Percentiles rank a stretch among this genome's conserved stretches.
These are phyloP conservation scores for Dreissena rostriformis DNA, from an alignment of 1,140 invertebrate species.

Conservation along the genomic window DNA sequence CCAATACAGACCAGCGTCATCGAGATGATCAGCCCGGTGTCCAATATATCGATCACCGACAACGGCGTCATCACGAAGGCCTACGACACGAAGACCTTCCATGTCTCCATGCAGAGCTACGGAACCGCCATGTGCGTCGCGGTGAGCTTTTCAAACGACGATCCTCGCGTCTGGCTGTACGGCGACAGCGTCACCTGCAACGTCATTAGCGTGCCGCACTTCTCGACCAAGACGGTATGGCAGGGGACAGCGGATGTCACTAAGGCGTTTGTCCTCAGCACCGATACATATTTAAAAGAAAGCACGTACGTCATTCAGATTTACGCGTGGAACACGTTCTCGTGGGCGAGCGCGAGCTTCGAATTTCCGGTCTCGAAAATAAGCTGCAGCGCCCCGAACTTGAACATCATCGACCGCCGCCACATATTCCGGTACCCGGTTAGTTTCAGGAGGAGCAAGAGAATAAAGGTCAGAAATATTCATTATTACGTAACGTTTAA, in stretches of 20 bases:
- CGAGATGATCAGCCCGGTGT: conserved; percentile 51
- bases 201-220: background rate
- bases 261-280: conserved; percentile 29
- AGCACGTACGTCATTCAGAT: conserved; percentile 72
- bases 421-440: conserved; percentile 64
- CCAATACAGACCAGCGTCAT: conserved; percentile 25
- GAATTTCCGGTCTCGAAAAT: conserved; percentile 68
- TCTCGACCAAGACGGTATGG: too few relatives aligned
- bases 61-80: conserved; percentile 29
- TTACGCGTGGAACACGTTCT: conserved; percentile 73
- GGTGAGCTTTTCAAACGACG: conserved; percentile 79
- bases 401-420: conserved; percentile 71
- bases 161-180: conserved; percentile 31
- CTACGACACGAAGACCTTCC: conserved; percentile 66
- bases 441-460: conserved; percentile 58
- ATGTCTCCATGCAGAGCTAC: conserved; percentile 66
- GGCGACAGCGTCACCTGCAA: conserved; percentile 52
- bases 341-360: conserved; percentile 52
- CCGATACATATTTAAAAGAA: conserved; percentile 66
- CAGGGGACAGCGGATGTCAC: conserved; percentile 42
- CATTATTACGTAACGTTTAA: too few relatives aligned
- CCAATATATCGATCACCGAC: conserved; percentile 32
- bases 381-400: conserved; percentile 75
- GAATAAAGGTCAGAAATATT: background rate
- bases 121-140: conserved; percentile 79